Percentiles rank a stretch among this genome's conserved stretches.
Conservation (phyloP, 1,140 invertebrate species). For the Rhyacophila brunnea region DNA sequence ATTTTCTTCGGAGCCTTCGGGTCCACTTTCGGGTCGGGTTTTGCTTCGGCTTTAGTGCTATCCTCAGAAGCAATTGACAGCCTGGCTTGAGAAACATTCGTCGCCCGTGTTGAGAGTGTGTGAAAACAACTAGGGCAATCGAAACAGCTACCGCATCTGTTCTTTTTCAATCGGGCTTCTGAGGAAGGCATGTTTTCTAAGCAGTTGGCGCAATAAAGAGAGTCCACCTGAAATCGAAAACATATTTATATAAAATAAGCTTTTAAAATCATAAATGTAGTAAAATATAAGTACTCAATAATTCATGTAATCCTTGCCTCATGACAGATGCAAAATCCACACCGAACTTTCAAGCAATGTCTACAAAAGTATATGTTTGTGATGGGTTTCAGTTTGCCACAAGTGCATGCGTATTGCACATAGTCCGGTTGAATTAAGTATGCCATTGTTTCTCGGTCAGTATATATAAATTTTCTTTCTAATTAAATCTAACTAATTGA, state of each 20-base stretch:
- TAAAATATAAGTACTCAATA: too few species aligned
- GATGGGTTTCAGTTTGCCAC: constrained; percentile 82
- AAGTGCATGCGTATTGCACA: constrained; percentile 78
- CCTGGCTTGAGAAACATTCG: constrained; percentile 56
- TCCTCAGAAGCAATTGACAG: constrained; percentile 34
- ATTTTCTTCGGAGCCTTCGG: constrained; percentile 82
- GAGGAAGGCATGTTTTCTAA: constrained; percentile 91
- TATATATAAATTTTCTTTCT: too few species aligned
- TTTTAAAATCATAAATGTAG: too few species aligned
- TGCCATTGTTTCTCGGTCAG: too few species aligned
- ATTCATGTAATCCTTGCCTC: constrained; percentile 68
- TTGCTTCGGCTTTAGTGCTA: constrained; percentile 32
- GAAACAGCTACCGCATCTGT: constrained; percentile 92
- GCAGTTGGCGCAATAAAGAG: constrained; percentile 93
- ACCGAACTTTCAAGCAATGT: constrained; percentile 88
- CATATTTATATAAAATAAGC: too few species aligned
- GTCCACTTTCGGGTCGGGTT: constrained; percentile 58
- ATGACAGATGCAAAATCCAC: constrained; percentile 92
- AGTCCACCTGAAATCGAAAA: too few species aligned
- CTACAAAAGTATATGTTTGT: constrained; percentile 90
- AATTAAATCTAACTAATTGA: too few species aligned
- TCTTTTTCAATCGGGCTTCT: constrained; percentile 93
- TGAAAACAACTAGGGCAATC: constrained; percentile 94
- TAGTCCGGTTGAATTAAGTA: constrained; percentile 52
- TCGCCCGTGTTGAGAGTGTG: constrained; percentile 82